Conservation (phyloP, 53 echinoderm and acorn worm species). For the Hippasteria phrygiana region DNA sequence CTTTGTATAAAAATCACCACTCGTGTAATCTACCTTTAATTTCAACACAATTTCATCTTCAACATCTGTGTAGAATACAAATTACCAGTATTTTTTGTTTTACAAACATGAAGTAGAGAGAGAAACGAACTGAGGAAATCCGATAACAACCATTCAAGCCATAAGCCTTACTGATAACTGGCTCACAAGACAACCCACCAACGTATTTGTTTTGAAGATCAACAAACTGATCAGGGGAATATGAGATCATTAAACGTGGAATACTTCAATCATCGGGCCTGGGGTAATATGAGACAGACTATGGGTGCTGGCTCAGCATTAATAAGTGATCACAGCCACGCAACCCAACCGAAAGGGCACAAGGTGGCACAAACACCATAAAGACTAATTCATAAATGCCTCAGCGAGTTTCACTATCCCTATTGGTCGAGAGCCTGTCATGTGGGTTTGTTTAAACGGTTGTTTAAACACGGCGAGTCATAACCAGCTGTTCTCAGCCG, state of each 20-base stretch:
- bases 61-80: too few species aligned
- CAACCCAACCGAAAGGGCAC: not conserved
- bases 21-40: too few species aligned
- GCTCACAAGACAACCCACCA: not conserved
- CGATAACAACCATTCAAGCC: not conserved
- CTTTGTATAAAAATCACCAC: too few species aligned
- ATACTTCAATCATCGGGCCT: conserved; percentile 7
- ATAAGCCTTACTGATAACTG: not conserved
- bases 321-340: not conserved
- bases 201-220: conserved; percentile 35
- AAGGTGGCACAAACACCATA: conserved; percentile 19
- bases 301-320: not conserved
- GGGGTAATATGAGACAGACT: not conserved
- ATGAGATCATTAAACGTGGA: not conserved
- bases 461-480: too few species aligned
- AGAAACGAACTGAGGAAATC: not conserved
- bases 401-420: too few species aligned
- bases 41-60: too few species aligned
- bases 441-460: too few species aligned
- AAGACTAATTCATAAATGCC: too few species aligned
- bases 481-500: too few species aligned
- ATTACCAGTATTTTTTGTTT: not conserved
- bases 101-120: not conserved
- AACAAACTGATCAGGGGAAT: not conserved
- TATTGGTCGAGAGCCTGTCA: too few species aligned